Base-by-base conservation (phyloP, 2,113 vertebrate species). In the Rhinopomastus cyanomelas region DNA sequence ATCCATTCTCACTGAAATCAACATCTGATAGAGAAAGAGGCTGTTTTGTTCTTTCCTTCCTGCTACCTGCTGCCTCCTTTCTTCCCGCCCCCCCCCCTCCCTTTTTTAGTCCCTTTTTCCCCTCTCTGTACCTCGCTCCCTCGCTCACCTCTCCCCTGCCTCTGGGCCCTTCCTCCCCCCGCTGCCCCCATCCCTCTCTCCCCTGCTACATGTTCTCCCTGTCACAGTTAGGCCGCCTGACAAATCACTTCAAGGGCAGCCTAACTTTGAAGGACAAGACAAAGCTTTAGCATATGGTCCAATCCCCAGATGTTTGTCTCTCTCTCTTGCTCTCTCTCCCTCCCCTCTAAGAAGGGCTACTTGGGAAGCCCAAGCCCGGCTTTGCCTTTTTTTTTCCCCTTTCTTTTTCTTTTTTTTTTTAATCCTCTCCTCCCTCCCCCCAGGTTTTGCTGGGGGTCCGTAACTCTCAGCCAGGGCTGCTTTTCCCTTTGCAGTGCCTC, bases 201-300 rank as follows among this genome's bases (percentile, higher is more conserved):
- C 73, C 52, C 64, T 65, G 65, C 92, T 91, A 46, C 88, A 88
- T 96, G 92, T 81, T 94, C 97, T 97, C 96, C 85, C 95, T 97
- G 98, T 98, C 98, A 98, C 97, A 94, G 93, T 97, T 90, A 95
- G 97, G 95, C 98, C 98, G 98, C 98, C 98, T 98, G 98, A 98
- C 98, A 98, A 98, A 98, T 98, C 98, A 98, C 97, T 97, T 98
- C 98, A 99, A 99, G 99, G 99, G 97, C 99, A 98, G 97, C 97
- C 97, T 97, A 98, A 98, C 98, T 99, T 99, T 98, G 99, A 98
- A 99, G 99, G 98, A 99, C 98, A 97, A 98, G 98, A 98, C 98
- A 98, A 98, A 98, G 99, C 98, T 98, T 97, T 97, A 97, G 98
- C 98, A 99, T 99, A 98, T 99, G 98, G 98, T 97, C 94, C 96